A percentile compares a stretch with the other conserved stretches of the same genome.
Evolutionary conservation across 1,140 invertebrate genomes (phyloP).

Genomic region (Bombus fervidus): DNA sequence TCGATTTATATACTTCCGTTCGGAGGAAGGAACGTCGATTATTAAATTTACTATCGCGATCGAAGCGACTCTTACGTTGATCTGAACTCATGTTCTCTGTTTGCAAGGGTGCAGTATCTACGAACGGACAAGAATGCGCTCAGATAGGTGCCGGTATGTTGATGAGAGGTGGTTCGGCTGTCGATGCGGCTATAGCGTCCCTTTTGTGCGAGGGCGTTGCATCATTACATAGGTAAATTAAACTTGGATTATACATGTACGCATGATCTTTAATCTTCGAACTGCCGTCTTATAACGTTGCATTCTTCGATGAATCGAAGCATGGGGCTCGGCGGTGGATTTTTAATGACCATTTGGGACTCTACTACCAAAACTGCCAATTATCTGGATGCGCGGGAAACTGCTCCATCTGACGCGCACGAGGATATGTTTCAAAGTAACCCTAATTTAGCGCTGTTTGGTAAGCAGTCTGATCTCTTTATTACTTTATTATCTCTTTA

Average conservation of each 20-base stretch:
- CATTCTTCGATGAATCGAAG: slow-evolving; percentile 61
- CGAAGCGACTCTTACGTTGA: no score
- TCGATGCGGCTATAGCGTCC: slow-evolving; percentile 91
- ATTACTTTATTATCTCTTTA: slow-evolving; percentile 17
- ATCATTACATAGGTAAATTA: slow-evolving; percentile 86
- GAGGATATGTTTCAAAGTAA: slow-evolving; percentile 86
- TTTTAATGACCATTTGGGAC: slow-evolving; percentile 90
- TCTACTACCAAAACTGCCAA: slow-evolving; percentile 78
- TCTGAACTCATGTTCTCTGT: no score
- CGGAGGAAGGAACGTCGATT: not conserved
- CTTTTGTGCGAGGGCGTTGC: slow-evolving; percentile 93
- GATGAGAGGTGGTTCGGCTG: slow-evolving; percentile 87
- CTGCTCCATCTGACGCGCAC: slow-evolving; percentile 84
- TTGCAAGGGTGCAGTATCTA: slow-evolving; percentile 73
- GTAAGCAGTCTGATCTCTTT: slow-evolving; percentile 68
- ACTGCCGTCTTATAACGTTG: fast-evolving
- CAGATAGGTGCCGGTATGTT: slow-evolving; percentile 83
- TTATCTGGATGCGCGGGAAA: slow-evolving; percentile 87
- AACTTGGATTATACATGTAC: not conserved
- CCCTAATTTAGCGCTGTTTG: slow-evolving; percentile 80
- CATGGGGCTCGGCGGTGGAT: slow-evolving; percentile 93
- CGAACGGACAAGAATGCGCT: slow-evolving; percentile 78
- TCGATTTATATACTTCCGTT: not conserved
- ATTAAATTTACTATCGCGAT: not conserved
- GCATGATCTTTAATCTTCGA: not conserved